Evolutionary conservation across 2,797 vertebrate species (phyloP).

Genomic region (Echeneis naucrates): DNA sequence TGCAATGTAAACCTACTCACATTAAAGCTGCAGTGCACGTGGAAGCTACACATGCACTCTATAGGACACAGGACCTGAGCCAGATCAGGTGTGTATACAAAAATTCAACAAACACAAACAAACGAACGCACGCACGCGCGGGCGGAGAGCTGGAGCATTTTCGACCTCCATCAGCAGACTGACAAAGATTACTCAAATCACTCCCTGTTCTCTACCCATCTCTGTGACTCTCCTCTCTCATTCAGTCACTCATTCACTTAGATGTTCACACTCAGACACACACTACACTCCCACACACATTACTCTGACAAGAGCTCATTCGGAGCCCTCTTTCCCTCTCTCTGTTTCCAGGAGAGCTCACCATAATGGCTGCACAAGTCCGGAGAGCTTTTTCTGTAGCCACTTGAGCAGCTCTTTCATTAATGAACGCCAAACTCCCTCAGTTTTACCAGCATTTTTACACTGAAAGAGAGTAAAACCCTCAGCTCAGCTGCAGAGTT

Average conservation of each 20-base stretch:
- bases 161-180: conserved; percentile 9
- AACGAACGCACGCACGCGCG: not conserved
- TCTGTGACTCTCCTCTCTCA: conserved; percentile 40
- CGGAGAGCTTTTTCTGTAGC: conserved; percentile 50
- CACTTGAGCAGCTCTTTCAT: conserved; percentile 53
- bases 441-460: conserved; percentile 53
- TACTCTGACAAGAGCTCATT: conserved; percentile 53
- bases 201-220: conserved; percentile 34
- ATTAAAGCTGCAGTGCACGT: not conserved
- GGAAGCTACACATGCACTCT: conserved; percentile 2
- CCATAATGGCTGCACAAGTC: conserved; percentile 57
- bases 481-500: not conserved
- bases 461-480: conserved; percentile 3
- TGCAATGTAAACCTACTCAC: too few relatives aligned
- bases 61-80: not conserved
- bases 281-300: conserved; percentile 50
- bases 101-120: not conserved
- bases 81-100: not conserved
- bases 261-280: conserved; percentile 8
- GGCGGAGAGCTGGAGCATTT: not conserved
- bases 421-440: conserved; percentile 46
- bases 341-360: conserved; percentile 47
- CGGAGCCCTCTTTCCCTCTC: conserved; percentile 51
- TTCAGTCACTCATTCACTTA: conserved; percentile 41
- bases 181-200: conserved; percentile 30